phyloP scores from a whole-genome alignment of 2,113 vertebrate genomes.

The Psettodes erumei region DNA sequence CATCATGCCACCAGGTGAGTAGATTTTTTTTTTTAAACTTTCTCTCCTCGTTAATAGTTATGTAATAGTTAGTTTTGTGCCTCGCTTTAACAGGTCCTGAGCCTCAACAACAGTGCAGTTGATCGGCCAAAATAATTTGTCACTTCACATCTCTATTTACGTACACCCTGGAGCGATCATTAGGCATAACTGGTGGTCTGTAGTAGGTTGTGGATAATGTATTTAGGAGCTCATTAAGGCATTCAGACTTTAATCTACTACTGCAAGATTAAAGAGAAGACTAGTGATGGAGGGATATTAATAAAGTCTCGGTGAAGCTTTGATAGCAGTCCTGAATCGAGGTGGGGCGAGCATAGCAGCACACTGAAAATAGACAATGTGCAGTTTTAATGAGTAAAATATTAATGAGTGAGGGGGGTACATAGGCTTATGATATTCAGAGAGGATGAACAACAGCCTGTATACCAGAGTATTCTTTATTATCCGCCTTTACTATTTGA shows the following conservation, averaged over 20 bases:
- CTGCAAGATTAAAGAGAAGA: slow-evolving; percentile 34
- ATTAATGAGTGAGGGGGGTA: slow-evolving; percentile 14
- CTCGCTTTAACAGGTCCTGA: background rate
- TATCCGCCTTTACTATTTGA: background rate
- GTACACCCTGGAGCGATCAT: slow-evolving; percentile 32
- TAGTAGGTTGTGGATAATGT: slow-evolving; percentile 46
- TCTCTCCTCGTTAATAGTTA: background rate
- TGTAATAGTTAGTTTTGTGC: background rate
- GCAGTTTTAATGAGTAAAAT: slow-evolving; percentile 37
- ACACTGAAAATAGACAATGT: slow-evolving; percentile 37
- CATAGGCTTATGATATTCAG: background rate
- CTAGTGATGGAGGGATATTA: slow-evolving; percentile 47
- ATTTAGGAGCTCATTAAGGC: slow-evolving; percentile 59
- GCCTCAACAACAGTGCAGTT: slow-evolving; percentile 7
- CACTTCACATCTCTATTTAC: slow-evolving; percentile 49
- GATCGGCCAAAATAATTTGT: slow-evolving; percentile 52
- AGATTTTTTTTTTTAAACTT: too few relatives aligned
- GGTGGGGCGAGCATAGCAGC: slow-evolving; percentile 14
- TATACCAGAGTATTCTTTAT: background rate
- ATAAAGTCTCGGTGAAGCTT: slow-evolving; percentile 39
- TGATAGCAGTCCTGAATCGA: slow-evolving; percentile 19
- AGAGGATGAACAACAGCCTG: background rate
- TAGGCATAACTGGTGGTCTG: slow-evolving; percentile 34
- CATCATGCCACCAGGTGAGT: slow-evolving; percentile 34
- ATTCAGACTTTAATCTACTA: slow-evolving; percentile 46